Base-by-base conservation (phyloP, 2,888 invertebrate species). In the Cheilosia urbana region DNA sequence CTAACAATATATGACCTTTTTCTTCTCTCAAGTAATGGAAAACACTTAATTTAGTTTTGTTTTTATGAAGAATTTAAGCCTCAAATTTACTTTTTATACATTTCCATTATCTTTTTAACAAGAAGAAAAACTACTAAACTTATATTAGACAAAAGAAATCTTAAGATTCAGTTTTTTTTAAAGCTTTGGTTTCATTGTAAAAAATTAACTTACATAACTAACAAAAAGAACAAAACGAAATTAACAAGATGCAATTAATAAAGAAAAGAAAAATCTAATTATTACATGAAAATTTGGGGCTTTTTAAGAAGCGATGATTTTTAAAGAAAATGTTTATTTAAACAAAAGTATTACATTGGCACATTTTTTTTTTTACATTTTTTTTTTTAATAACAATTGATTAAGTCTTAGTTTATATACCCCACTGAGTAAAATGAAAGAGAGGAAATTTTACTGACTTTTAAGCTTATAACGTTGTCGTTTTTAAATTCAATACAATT, bases 141-240 rank as follows among this genome's bases (percentile, higher is more conserved):
- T 63, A 82, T 73, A 69, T 63, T 81, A 49, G 72, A 77, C 72
- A 83, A 60, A 76, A 66, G 6, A 73, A 68, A 73, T 85, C 85
- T 81, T 85, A 81, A 85, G 71, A 85, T 87, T 87, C 81, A 69
- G 63, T 80, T 76, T 85, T 76, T 85, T 87, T 87, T 87, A 87
- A 87, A 87, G 87, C 87, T 87, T 87, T 87, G 87, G 87, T 87
- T 87, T 87, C 87, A 87, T 82, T 87, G 69, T 82, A 78, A 82
- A 69, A 76, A 69, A 87, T 21, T 62, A 87, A 72, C 72, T 82
- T 82, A 82, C 11, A 68, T 40, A 30, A 34, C 77, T 81, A 79
- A 66, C 51, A 73, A 34, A 51, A 63, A 78, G 55, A 34, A 65
- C 66, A 63, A 40, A 47, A 63, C 51, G 40, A 69, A 65, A 60